Conservation (phyloP, 2,113 vertebrate genomes). For the Campylorhamphus procurvoides region DNA sequence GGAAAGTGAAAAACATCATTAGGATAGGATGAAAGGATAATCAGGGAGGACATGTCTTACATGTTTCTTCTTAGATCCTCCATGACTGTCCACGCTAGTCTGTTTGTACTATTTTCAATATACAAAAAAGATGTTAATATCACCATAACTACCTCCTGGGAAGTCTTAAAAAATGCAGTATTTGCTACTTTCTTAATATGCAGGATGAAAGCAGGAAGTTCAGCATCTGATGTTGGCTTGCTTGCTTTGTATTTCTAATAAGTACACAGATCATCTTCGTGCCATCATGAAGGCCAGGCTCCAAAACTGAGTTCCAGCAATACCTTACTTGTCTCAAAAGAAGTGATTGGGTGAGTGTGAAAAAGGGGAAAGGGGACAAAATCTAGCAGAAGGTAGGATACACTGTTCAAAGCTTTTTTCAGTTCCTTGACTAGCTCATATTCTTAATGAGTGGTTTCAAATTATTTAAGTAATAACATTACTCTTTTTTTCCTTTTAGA, state of each 20-base stretch:
- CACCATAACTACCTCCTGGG: not conserved
- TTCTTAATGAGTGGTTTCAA: not conserved
- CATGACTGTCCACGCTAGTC: not conserved
- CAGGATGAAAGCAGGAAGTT: not conserved
- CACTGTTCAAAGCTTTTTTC: not conserved
- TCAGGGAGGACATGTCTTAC: not conserved
- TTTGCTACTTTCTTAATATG: not conserved
- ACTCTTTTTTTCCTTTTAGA: not conserved
- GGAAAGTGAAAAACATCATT: not conserved
- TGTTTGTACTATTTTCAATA: not conserved
- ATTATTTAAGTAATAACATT: not conserved
- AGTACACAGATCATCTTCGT: not conserved
- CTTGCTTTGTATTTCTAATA: not conserved
- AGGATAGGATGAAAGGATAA: not conserved
- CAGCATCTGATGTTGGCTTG: not conserved
- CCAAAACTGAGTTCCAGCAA: not conserved
- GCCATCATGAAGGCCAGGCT: accelerated
- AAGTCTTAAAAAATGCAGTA: not conserved
- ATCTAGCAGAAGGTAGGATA: not conserved
- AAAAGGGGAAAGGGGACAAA: not conserved
- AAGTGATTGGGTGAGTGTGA: not conserved
- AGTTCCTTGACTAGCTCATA: not conserved
- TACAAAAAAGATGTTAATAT: not conserved
- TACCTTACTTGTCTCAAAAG: not conserved
- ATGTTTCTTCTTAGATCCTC: not conserved